Conservation (phyloP, 2,797 vertebrate genomes). For the Morus bassanus region DNA sequence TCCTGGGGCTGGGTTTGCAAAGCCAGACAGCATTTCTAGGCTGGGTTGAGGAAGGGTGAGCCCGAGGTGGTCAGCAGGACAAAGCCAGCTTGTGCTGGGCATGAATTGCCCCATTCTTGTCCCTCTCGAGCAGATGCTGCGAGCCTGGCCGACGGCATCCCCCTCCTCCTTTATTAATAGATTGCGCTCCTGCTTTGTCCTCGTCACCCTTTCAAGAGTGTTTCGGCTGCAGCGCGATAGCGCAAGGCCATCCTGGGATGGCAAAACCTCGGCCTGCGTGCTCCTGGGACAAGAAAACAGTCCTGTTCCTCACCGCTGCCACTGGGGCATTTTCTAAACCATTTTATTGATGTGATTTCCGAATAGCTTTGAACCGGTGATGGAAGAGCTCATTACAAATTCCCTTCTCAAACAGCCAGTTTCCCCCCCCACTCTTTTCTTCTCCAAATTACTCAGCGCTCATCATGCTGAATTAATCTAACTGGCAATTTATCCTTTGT, state of each 20-base stretch:
- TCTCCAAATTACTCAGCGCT: background rate
- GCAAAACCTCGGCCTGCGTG: fast-evolving
- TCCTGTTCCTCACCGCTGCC: fast-evolving
- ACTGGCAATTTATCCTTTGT: constrained; percentile 18
- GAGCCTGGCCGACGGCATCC: background rate
- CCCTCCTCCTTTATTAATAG: background rate
- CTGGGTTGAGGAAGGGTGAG: background rate
- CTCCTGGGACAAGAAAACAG: background rate
- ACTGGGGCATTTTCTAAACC: fast-evolving
- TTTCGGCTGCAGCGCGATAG: background rate
- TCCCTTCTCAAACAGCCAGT: background rate
- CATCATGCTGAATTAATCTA: constrained; percentile 23
- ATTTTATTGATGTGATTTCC: fast-evolving
- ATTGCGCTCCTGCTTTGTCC: background rate
- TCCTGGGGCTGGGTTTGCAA: background rate
- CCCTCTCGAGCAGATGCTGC: background rate
- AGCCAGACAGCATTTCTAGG: background rate
- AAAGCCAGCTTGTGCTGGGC: background rate
- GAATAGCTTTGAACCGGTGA: fast-evolving
- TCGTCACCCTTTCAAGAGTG: fast-evolving
- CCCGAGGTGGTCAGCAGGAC: background rate
- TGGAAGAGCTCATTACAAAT: background rate
- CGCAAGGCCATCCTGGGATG: fast-evolving
- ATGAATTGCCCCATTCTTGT: constrained; percentile 6
- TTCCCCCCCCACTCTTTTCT: background rate